phyloP scores from a whole-genome alignment of 2,888 invertebrate genomes.

The Lycaena phlaeas region DNA sequence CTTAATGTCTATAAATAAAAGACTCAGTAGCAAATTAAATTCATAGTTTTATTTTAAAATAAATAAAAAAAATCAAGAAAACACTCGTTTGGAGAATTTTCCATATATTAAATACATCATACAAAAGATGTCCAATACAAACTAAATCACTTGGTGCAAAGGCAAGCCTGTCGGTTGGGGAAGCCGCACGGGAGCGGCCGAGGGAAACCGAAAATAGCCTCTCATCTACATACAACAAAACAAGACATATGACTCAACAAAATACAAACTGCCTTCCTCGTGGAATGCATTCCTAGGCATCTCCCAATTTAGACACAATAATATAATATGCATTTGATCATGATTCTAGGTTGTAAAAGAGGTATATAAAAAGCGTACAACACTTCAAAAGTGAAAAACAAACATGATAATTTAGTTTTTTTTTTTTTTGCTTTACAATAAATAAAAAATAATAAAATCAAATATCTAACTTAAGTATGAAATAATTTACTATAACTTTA shows the following conservation, averaged over 20 bases:
- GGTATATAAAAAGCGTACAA: conserved; percentile 68
- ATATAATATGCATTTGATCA: conserved; percentile 63
- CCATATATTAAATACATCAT: conserved; percentile 71
- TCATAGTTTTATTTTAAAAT: conserved; percentile 72
- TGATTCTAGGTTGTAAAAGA: conserved; percentile 63
- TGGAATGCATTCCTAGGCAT: conserved; percentile 59
- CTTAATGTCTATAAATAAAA: no score
- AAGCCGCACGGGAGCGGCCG: conserved; percentile 45
- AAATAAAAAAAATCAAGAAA: conserved; percentile 71
- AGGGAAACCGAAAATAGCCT: conserved; percentile 67
- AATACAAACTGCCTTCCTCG: conserved; percentile 50
- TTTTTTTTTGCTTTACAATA: conserved; percentile 52
- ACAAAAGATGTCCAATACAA: conserved; percentile 72
- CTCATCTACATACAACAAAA: conserved; percentile 57
- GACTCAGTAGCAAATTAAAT: conserved; percentile 63
- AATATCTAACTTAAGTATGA: conserved; percentile 65
- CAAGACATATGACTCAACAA: conserved; percentile 54
- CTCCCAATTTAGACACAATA: conserved; percentile 46
- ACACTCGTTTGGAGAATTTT: conserved; percentile 64
- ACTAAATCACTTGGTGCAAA: conserved; percentile 74
- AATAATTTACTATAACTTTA: conserved; percentile 71
- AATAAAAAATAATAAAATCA: conserved; percentile 65
- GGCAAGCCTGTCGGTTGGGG: conserved; percentile 67
- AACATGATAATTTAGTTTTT: conserved; percentile 53
- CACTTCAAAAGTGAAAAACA: conserved; percentile 65